A percentile compares a stretch with the other conserved stretches of the same genome.
Evolutionary conservation across 1,140 invertebrate species (phyloP).

Genomic region (Cylas formicarius): DNA sequence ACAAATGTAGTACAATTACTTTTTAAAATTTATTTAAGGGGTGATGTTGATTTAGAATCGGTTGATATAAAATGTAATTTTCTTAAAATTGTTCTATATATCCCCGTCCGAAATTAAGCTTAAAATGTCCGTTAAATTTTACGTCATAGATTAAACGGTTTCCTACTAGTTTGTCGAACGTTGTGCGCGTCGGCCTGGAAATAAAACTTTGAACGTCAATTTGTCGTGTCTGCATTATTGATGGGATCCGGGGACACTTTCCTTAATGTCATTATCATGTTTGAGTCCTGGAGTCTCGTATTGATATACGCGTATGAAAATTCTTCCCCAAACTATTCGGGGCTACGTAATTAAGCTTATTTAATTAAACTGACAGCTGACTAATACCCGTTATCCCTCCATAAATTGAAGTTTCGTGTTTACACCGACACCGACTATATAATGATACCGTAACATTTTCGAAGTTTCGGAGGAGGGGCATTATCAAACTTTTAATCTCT

Average conservation of each 20-base stretch:
- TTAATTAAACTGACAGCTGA: slow-evolving; percentile 35
- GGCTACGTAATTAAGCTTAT: slow-evolving; percentile 36
- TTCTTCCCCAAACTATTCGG: slow-evolving; percentile 7
- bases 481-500: slow-evolving; percentile 30
- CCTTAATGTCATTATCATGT: slow-evolving; percentile 10
- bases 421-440: slow-evolving; percentile 25
- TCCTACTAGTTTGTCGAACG: too few species aligned
- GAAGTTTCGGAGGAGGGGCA: slow-evolving; percentile 11
- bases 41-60: neutral
- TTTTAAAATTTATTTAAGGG: neutral
- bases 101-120: too few species aligned
- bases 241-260: slow-evolving; percentile 1
- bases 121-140: too few species aligned
- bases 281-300: neutral
- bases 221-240: slow-evolving; percentile 1
- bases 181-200: too few species aligned
- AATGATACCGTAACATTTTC: slow-evolving; percentile 29
- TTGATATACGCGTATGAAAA: slow-evolving; percentile 11
- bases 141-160: too few species aligned
- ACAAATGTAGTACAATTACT: too few species aligned
- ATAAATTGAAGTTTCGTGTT: slow-evolving; percentile 37
- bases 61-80: too few species aligned
- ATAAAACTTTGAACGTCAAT: slow-evolving; percentile 11
- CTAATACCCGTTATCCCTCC: slow-evolving; percentile 29
- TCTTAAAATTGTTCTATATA: too few species aligned